These are phyloP conservation scores for Callosobruchus maculatus DNA, from an alignment of 2,888 invertebrate genomes.

Conservation along the genomic window DNA sequence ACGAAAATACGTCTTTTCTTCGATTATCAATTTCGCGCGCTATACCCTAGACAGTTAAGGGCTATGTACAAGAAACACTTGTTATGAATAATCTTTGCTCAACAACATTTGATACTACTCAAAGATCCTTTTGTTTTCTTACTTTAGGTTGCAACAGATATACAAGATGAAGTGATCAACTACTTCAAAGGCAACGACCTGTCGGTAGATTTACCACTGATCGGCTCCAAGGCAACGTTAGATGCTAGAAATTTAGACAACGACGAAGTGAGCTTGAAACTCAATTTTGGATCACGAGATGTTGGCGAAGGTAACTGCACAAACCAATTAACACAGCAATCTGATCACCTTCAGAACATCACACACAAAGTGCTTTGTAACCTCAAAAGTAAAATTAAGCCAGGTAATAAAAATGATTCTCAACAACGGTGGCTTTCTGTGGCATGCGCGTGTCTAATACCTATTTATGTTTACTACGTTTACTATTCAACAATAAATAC, in stretches of 20 bases:
- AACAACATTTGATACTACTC: no score
- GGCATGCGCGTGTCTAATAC: background rate
- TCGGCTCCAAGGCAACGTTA: constrained; percentile 63
- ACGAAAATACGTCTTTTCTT: no score
- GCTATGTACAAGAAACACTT: no score
- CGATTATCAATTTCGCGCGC: no score
- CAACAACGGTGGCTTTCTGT: background rate
- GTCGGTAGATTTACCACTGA: constrained; percentile 68
- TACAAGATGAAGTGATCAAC: constrained; percentile 33
- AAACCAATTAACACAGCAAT: background rate
- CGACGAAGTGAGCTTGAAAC: constrained; percentile 69
- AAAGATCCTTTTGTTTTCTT: no score
- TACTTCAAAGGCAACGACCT: constrained; percentile 74
- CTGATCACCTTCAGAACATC: background rate
- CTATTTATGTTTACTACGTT: background rate
- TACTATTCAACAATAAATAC: no score
- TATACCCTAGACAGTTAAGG: no score
- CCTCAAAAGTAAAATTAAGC: background rate
- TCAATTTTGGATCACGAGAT: constrained; percentile 55
- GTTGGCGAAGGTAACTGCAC: constrained; percentile 37
- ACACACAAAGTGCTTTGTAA: background rate
- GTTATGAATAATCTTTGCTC: no score
- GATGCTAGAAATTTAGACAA: constrained; percentile 72
- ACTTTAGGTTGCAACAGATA: background rate
- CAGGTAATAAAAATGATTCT: background rate